Evolutionary conservation across 2,888 invertebrate genomes (phyloP).

Genomic region (Tolmerus cingulatus): DNA sequence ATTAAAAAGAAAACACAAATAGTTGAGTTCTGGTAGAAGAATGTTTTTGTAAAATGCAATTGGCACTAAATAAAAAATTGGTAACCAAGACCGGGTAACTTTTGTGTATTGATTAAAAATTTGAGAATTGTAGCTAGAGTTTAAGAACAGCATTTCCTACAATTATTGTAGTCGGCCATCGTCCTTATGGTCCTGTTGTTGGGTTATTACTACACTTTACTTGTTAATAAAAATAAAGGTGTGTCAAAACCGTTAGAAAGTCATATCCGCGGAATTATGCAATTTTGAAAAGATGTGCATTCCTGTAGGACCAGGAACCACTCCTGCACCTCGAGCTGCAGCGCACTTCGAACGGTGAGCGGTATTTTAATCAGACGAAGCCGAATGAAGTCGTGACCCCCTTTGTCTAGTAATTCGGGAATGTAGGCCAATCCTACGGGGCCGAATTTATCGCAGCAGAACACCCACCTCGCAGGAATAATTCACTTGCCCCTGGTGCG

Average conservation of each 20-base stretch:
- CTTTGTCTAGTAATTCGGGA: background rate
- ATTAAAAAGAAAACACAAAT: too few relatives aligned
- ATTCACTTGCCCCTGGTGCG: constrained; percentile 1
- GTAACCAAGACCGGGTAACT: too few relatives aligned
- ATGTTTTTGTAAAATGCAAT: too few relatives aligned
- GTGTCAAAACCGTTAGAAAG: background rate
- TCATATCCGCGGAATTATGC: background rate
- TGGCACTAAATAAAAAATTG: too few relatives aligned
- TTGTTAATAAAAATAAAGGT: background rate
- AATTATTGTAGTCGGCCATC: too few relatives aligned
- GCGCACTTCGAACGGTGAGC: background rate
- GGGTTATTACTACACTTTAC: too few relatives aligned
- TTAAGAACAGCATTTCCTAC: too few relatives aligned
- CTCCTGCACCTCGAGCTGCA: background rate
- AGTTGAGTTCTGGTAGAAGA: too few relatives aligned
- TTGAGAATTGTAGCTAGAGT: too few relatives aligned
- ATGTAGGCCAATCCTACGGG: constrained; percentile 22
- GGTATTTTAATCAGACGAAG: background rate
- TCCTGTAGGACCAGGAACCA: background rate
- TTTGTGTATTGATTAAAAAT: too few relatives aligned
- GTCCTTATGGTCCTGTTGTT: too few relatives aligned
- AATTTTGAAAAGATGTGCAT: background rate
- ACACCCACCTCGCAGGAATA: constrained; percentile 18
- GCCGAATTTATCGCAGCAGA: constrained; percentile 10
- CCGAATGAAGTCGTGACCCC: constrained; percentile 7